Evolutionary conservation across 2,888 invertebrate genomes (phyloP).

Genomic region (Agrenia bidenticulata): DNA sequence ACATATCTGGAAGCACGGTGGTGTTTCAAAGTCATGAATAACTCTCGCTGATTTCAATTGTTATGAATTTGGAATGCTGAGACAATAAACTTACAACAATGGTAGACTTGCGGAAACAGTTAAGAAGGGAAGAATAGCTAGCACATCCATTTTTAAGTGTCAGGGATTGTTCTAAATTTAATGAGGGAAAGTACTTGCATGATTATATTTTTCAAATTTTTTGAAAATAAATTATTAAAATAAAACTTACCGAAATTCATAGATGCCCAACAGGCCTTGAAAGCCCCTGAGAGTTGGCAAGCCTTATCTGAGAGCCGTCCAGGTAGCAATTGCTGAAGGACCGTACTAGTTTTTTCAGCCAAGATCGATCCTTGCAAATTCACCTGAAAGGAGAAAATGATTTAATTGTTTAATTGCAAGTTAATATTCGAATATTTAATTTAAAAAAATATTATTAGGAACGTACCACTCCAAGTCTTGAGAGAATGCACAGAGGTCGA

Average conservation of each 20-base stretch:
- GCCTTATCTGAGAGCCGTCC: background rate
- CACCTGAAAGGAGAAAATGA: background rate
- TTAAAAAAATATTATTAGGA: no score
- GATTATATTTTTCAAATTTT: no score
- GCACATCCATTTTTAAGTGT: slow-evolving; percentile 7
- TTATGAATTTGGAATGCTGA: background rate
- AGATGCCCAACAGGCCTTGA: background rate
- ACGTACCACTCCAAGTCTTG: slow-evolving; percentile 12
- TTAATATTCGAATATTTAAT: no score
- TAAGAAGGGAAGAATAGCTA: background rate
- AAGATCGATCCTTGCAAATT: background rate
- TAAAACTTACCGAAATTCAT: background rate
- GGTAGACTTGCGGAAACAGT: slow-evolving; percentile 11
- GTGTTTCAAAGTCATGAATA: no score
- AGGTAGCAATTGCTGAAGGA: background rate
- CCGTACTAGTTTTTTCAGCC: background rate
- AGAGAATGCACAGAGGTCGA: slow-evolving; percentile 9
- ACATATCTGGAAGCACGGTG: no score
- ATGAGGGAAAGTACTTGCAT: no score
- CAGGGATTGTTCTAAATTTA: background rate
- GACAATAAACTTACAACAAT: background rate
- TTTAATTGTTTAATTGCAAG: no score
- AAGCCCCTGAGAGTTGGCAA: slow-evolving; percentile 1
- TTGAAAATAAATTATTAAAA: no score
- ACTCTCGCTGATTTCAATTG: no score